A percentile compares a stretch with the other conserved stretches of the same genome.
Conservation (phyloP, 2,888 invertebrate genomes). For the Mythimna ferrago region DNA sequence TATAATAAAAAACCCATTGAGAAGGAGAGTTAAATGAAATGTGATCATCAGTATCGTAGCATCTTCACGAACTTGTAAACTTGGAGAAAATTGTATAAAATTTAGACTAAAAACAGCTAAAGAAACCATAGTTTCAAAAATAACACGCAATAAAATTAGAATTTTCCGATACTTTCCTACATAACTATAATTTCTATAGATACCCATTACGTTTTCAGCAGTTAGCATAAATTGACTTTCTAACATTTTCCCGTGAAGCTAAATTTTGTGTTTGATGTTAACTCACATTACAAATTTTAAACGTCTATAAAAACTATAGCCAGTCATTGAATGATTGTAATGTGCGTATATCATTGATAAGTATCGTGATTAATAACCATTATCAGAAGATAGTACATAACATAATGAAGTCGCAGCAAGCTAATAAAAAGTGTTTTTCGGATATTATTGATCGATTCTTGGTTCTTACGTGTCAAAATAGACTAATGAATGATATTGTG, state of each 20-base stretch:
- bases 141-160: slow-evolving; percentile 21
- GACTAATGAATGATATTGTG: not conserved
- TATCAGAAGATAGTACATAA: not conserved
- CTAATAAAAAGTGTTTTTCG: not conserved
- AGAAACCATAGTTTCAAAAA: slow-evolving; percentile 5
- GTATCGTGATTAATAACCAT: slow-evolving; percentile 9
- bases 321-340: not conserved
- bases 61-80: not conserved
- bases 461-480: not conserved
- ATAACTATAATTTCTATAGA: slow-evolving; percentile 32
- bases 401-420: not conserved
- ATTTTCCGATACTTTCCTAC: slow-evolving; percentile 13
- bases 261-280: not conserved
- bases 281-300: not conserved
- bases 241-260: not conserved
- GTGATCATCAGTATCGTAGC: accelerated
- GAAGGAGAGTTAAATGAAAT: slow-evolving; percentile 12
- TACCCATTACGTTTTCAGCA: slow-evolving; percentile 30
- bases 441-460: not conserved
- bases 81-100: not conserved
- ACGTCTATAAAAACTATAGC: not conserved
- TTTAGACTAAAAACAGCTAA: not conserved
- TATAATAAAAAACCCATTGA: slow-evolving; percentile 4
- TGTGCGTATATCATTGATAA: slow-evolving; percentile 8
- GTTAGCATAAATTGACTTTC: slow-evolving; percentile 8